Evolutionary conservation across 2,113 vertebrate species (phyloP).

Genomic region (Cygnus buccinator): DNA sequence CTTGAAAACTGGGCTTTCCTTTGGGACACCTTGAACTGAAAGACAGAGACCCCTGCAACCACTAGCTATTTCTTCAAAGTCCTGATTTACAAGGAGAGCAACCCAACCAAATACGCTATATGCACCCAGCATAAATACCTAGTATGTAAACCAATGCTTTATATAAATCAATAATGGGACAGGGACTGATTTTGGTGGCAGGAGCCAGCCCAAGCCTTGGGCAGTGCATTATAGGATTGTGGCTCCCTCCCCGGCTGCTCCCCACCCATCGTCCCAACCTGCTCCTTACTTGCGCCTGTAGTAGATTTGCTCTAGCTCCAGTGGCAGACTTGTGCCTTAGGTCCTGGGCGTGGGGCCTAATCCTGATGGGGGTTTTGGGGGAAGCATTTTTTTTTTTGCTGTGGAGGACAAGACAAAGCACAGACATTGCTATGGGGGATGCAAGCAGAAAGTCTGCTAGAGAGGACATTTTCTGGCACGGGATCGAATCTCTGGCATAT

Average conservation of each 20-base stretch:
- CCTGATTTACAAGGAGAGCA: background rate
- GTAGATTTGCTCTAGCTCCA: constrained; percentile 34
- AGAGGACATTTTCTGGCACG: background rate
- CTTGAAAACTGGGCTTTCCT: background rate
- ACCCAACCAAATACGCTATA: background rate
- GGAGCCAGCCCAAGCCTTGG: background rate
- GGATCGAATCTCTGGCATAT: background rate
- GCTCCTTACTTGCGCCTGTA: background rate
- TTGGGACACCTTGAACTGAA: background rate
- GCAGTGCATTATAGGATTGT: background rate
- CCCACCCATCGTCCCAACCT: background rate
- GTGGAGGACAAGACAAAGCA: background rate
- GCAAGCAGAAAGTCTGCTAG: background rate
- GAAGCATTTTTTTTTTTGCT: background rate
- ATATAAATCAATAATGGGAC: background rate
- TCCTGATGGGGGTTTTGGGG: background rate
- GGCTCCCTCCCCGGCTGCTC: background rate
- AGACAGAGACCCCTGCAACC: background rate
- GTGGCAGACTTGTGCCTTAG: constrained; percentile 51
- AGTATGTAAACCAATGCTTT: background rate
- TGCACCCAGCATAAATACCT: background rate
- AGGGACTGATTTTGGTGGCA: background rate
- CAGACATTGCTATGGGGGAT: background rate
- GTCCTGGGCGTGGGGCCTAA: constrained; percentile 5
- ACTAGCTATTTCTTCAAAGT: background rate